Evolutionary conservation across 2,888 invertebrate species (phyloP).

Genomic region (Hedychridium roseum): DNA sequence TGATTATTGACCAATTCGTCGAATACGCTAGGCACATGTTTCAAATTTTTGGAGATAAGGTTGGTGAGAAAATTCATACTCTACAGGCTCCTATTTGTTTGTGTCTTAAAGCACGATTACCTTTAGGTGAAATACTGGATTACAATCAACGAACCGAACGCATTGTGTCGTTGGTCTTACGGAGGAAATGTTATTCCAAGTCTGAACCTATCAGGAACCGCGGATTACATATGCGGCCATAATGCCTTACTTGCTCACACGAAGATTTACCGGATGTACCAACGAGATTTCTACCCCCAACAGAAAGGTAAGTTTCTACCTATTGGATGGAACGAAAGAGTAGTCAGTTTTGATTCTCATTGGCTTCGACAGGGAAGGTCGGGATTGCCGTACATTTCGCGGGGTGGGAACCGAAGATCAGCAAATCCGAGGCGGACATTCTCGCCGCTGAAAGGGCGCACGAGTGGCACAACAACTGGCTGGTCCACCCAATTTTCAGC

Average conservation of each 20-base stretch:
- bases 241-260: slow-evolving; percentile 73
- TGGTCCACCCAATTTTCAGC: slow-evolving; percentile 73
- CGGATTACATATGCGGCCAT: slow-evolving; percentile 73
- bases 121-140: slow-evolving; percentile 74
- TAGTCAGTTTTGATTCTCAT: background rate
- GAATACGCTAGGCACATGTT: slow-evolving; percentile 72
- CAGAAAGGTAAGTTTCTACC: slow-evolving; percentile 64
- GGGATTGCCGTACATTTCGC: slow-evolving; percentile 69
- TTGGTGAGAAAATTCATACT: too few relatives aligned
- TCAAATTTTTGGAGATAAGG: slow-evolving; percentile 69
- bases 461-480: slow-evolving; percentile 72
- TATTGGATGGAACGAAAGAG: background rate
- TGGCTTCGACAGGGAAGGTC: slow-evolving; percentile 64
- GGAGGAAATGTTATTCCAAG: slow-evolving; percentile 48
- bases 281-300: slow-evolving; percentile 66
- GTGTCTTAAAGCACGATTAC: too few relatives aligned
- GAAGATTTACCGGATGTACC: slow-evolving; percentile 69
- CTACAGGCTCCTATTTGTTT: too few relatives aligned
- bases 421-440: slow-evolving; percentile 63
- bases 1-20: slow-evolving; percentile 71
- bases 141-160: slow-evolving; percentile 80
- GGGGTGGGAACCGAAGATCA: slow-evolving; percentile 65
- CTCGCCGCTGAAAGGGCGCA: slow-evolving; percentile 68
- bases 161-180: slow-evolving; percentile 67
- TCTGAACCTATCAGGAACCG: slow-evolving; percentile 63